Percentiles rank a stretch among this genome's conserved stretches.
phyloP scores from a whole-genome alignment of 2,797 vertebrate species.

The Lindbergichthys nudifrons region DNA sequence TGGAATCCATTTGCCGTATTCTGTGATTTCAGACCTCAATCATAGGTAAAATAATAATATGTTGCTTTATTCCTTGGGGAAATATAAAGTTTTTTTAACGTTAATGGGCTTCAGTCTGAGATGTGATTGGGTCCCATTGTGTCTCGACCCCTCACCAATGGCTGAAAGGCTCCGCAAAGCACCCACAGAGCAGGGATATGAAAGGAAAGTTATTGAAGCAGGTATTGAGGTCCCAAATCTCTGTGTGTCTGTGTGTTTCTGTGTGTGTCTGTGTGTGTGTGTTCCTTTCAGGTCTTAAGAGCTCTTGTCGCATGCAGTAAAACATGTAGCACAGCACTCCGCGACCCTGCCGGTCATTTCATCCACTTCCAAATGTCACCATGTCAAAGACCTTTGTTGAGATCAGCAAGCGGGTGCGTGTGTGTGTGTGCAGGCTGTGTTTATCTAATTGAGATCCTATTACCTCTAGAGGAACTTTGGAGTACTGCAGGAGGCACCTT shows the following conservation, averaged over 20 bases:
- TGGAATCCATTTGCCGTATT: constrained; percentile 39
- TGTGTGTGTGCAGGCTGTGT: constrained; percentile 4
- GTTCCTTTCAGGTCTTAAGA: constrained; percentile 66
- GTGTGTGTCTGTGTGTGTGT: constrained; percentile 44
- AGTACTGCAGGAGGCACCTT: too few relatives aligned
- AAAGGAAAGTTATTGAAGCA: constrained; percentile 60
- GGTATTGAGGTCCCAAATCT: constrained; percentile 55
- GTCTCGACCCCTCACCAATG: constrained; percentile 29
- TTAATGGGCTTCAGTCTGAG: constrained; percentile 57
- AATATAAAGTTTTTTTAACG: constrained; percentile 34
- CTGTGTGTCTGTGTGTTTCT: constrained; percentile 21
- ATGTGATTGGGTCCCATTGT: constrained; percentile 54
- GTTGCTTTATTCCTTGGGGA: constrained; percentile 29
- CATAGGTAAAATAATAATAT: constrained; percentile 31
- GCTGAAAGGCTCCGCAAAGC: constrained; percentile 58
- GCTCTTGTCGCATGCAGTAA: constrained; percentile 69
- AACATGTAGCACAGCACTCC: constrained; percentile 62
- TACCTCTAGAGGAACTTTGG: not conserved
- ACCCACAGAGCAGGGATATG: constrained; percentile 47
- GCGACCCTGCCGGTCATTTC: constrained; percentile 67
- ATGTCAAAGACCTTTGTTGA: constrained; percentile 73
- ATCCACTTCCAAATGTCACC: constrained; percentile 77
- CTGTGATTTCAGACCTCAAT: constrained; percentile 51
- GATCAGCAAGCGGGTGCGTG: constrained; percentile 54
- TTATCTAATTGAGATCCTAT: not conserved